These are phyloP conservation scores for Chloroclystis v-ata DNA, from an alignment of 2,888 invertebrate species.

Conservation along the genomic window DNA sequence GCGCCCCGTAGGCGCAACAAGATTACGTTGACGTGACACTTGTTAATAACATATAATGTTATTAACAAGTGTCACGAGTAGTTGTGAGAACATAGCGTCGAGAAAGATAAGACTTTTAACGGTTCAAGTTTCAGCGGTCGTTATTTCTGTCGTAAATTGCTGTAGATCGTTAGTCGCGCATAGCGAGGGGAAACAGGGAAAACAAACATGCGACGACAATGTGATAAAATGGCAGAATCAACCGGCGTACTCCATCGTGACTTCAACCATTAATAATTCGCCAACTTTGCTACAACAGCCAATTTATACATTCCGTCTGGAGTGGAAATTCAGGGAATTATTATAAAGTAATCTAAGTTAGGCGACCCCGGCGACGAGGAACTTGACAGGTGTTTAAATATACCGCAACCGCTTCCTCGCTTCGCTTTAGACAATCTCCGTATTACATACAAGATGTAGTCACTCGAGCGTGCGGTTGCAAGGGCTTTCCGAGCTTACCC, in stretches of 20 bases:
- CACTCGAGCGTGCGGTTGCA: constrained; percentile 50
- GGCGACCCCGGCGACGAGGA: constrained; percentile 55
- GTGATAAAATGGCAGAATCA: constrained; percentile 52
- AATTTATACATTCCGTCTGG: constrained; percentile 64
- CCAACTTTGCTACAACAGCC: constrained; percentile 58
- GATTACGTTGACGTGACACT: too few species aligned
- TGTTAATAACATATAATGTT: constrained; percentile 25
- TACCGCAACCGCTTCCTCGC: constrained; percentile 50
- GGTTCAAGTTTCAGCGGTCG: constrained; percentile 49
- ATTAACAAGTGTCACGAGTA: constrained; percentile 28
- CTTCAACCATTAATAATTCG: constrained; percentile 59
- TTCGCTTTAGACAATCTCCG: constrained; percentile 44
- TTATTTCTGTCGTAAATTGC: constrained; percentile 55
- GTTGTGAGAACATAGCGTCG: constrained; percentile 33
- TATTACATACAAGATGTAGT: constrained; percentile 50
- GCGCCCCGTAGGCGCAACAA: too few species aligned
- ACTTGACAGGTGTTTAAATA: constrained; percentile 71
- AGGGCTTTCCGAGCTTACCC: constrained; percentile 45
- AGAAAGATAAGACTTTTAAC: constrained; percentile 52
- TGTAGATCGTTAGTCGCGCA: constrained; percentile 49
- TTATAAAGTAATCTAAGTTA: constrained; percentile 76
- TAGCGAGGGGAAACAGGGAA: constrained; percentile 39
- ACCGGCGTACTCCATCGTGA: constrained; percentile 41
- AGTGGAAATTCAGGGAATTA: constrained; percentile 62
- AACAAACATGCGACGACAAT: constrained; percentile 50